Evolutionary conservation across 1,140 invertebrate genomes (phyloP).

Genomic region (Hyles euphorbiae): DNA sequence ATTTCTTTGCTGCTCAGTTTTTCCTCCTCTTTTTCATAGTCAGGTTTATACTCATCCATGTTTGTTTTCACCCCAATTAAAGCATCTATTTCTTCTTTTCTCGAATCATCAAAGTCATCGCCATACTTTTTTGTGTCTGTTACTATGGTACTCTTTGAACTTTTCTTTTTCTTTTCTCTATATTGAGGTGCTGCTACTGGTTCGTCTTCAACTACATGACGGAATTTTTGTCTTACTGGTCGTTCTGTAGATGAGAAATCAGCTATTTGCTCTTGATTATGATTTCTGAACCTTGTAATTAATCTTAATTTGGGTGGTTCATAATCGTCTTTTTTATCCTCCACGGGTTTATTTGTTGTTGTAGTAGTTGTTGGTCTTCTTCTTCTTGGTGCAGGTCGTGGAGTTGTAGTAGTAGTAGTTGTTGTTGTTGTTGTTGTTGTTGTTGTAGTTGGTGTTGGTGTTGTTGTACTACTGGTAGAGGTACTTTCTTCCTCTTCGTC

Average conservation of each 20-base stretch:
- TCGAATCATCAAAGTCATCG: constrained; percentile 52
- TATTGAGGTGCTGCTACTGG: constrained; percentile 39
- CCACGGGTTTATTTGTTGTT: constrained; percentile 3
- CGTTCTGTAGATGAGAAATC: constrained; percentile 5
- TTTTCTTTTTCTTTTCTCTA: constrained; percentile 61
- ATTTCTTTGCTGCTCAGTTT: constrained; percentile 16
- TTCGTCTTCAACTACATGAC: constrained; percentile 12
- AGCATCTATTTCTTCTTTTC: constrained; percentile 55
- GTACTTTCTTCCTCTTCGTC: constrained; percentile 36
- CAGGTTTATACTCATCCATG: constrained; percentile 57
- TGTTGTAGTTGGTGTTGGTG: constrained; percentile 25
- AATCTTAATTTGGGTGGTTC: constrained; percentile 33
- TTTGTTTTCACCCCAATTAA: constrained; percentile 56
- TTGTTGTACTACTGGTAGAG: constrained; percentile 15
- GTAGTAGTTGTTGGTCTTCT: constrained; percentile 18
- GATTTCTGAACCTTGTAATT: constrained; percentile 43
- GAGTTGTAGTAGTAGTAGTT: constrained; percentile 28
- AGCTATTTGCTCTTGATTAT: constrained; percentile 17
- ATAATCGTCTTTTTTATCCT: too few relatives aligned
- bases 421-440: constrained; percentile 17
- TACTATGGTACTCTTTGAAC: constrained; percentile 53
- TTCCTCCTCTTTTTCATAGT: constrained; percentile 46
- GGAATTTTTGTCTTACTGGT: constrained; percentile 13
- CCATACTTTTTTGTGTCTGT: constrained; percentile 62
- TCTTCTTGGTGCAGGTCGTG: constrained; percentile 20